phyloP scores from a whole-genome alignment of 1,140 invertebrate species.

The Drosophila neocordata region DNA sequence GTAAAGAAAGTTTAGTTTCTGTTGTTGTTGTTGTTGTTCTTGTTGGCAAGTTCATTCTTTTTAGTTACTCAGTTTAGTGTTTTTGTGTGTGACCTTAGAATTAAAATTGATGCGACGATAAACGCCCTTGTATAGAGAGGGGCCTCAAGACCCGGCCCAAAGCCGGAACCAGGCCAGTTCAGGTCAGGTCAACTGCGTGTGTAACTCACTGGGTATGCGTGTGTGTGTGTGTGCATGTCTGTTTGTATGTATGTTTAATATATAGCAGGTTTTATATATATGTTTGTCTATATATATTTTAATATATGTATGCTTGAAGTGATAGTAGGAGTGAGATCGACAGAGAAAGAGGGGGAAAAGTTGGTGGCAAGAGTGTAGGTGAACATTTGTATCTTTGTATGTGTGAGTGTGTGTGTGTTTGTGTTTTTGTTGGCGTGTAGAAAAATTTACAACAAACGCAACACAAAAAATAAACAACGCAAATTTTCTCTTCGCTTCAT shows the following conservation, averaged over 20 bases:
- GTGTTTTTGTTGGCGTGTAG: conserved; percentile 49
- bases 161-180: conserved; percentile 5
- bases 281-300: conserved; percentile 16
- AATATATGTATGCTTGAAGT: conserved; percentile 33
- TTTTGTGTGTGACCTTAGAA: conserved; percentile 22
- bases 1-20: background rate
- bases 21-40: too few relatives aligned
- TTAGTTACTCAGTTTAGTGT: conserved; percentile 14
- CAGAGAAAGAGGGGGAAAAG: background rate
- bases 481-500: conserved; percentile 50
- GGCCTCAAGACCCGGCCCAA: background rate
- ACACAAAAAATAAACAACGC: conserved; percentile 80
- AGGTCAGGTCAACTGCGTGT: background rate
- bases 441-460: conserved; percentile 76
- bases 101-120: conserved; percentile 1
- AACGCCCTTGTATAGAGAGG: conserved; percentile 7
- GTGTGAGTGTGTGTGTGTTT: conserved; percentile 29
- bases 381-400: conserved; percentile 25
- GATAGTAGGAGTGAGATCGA: background rate
- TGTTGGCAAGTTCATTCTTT: conserved; percentile 1
- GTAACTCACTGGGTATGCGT: background rate
- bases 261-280: too few relatives aligned
- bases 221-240: conserved; percentile 3
- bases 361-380: conserved; percentile 7
- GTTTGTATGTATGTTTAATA: background rate